A percentile compares a stretch with the other conserved stretches of the same genome.
Evolutionary conservation across 2,888 invertebrate species (phyloP).

Genomic region (Megaustenia siamemsis): DNA sequence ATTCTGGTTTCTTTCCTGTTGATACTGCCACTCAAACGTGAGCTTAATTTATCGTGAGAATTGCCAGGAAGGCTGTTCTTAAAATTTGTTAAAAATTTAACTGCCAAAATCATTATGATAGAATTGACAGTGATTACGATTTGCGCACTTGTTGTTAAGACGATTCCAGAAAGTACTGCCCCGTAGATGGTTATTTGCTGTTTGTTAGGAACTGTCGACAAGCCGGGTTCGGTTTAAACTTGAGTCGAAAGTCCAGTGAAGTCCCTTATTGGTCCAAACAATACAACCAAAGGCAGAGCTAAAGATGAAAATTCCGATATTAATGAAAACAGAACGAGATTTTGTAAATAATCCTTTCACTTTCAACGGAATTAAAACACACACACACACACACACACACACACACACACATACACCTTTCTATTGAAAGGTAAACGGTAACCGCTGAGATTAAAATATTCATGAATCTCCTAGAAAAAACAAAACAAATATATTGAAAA

Average conservation of each 20-base stretch:
- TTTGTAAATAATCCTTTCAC: constrained; percentile 4
- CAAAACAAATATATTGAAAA: constrained; percentile 3
- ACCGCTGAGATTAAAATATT: background rate
- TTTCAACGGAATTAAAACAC: background rate
- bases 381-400: too few species aligned
- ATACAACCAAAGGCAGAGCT: background rate
- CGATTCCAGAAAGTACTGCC: background rate
- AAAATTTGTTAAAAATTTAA: background rate
- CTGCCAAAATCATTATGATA: background rate
- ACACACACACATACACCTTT: too few species aligned
- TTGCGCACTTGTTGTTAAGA: background rate
- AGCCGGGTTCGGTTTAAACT: background rate
- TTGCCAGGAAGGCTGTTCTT: background rate
- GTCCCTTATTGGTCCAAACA: background rate
- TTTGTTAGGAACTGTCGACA: background rate
- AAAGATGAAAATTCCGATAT: background rate
- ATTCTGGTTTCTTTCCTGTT: background rate
- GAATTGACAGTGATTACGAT: background rate
- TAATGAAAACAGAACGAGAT: background rate
- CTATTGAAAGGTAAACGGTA: constrained; percentile 8
- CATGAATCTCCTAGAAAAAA: background rate
- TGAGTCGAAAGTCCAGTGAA: background rate
- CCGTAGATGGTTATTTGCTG: background rate
- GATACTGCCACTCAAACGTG: background rate
- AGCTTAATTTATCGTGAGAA: background rate